phyloP scores from a whole-genome alignment of 2,113 vertebrate species.

The Abramis brama region DNA sequence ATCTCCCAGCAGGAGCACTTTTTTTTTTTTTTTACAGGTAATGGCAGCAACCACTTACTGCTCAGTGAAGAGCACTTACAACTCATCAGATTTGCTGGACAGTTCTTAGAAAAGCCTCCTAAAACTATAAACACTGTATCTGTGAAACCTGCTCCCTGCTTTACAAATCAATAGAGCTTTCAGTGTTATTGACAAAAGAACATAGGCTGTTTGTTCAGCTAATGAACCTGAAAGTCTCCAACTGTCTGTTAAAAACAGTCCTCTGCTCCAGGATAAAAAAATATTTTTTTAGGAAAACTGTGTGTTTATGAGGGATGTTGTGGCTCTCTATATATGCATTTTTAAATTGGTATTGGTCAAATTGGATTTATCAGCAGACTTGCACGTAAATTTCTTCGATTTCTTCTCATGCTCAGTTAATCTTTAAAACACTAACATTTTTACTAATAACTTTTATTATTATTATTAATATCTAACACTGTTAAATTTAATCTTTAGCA shows the following conservation, averaged over 20 bases:
- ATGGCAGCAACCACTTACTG: constrained; percentile 22
- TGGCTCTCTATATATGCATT: neutral
- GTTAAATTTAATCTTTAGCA: too few species aligned
- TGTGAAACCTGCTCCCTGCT: constrained; percentile 26
- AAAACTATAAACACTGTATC: constrained; percentile 20
- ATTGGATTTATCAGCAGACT: too few species aligned
- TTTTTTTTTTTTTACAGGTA: constrained; percentile 32
- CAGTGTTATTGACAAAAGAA: constrained; percentile 48
- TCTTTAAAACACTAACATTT: too few species aligned
- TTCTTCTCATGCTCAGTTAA: too few species aligned
- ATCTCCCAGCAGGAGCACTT: neutral
- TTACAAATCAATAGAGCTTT: constrained; percentile 46
- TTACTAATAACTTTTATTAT: too few species aligned
- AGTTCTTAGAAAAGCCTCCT: neutral
- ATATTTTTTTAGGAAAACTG: neutral
- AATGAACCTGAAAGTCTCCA: constrained; percentile 55
- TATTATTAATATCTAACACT: too few species aligned
- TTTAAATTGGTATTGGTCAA: too few species aligned
- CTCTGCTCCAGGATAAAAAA: neutral
- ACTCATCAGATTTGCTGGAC: constrained; percentile 31
- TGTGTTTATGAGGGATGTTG: neutral
- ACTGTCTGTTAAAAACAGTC: constrained; percentile 48
- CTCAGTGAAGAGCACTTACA: constrained; percentile 11
- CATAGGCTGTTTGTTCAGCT: constrained; percentile 28
- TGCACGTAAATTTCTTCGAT: too few species aligned